Evolutionary conservation across 2,797 vertebrate genomes (phyloP).

Genomic region (Staurois parvus): DNA sequence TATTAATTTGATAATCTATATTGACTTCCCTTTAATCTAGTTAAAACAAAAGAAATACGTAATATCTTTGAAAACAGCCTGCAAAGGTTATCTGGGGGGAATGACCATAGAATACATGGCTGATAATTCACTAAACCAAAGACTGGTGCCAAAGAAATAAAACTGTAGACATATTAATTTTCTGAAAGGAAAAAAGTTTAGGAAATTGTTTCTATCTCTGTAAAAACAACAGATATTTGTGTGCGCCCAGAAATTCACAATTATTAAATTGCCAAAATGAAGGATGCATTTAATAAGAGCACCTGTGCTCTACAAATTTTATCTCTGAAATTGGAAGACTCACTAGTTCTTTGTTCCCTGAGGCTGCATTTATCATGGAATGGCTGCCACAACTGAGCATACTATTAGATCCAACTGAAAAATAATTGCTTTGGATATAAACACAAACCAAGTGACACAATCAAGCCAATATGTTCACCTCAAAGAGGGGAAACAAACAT

Average conservation of each 20-base stretch:
- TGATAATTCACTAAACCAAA: not conserved
- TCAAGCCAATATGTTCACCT: too few relatives aligned
- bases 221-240: constrained; percentile 17
- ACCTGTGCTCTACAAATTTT: not conserved
- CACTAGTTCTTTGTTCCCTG: too few relatives aligned
- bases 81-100: constrained; percentile 48
- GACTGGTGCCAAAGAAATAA: not conserved
- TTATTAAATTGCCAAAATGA: not conserved
- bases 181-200: constrained; percentile 8
- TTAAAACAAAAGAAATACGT: constrained; percentile 5
- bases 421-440: too few relatives aligned
- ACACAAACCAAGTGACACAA: too few relatives aligned
- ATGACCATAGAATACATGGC: not conserved
- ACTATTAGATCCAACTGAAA: too few relatives aligned
- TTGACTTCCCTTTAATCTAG: constrained; percentile 34
- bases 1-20: constrained; percentile 30
- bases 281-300: not conserved
- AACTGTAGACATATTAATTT: constrained; percentile 12
- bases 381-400: too few relatives aligned
- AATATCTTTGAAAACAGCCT: constrained; percentile 19
- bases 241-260: not conserved
- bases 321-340: too few relatives aligned
- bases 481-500: too few relatives aligned
- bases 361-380: too few relatives aligned
- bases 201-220: constrained; percentile 31